Conservation (phyloP, 2,888 invertebrate genomes). For the Pristionchus fissidentatus region DNA sequence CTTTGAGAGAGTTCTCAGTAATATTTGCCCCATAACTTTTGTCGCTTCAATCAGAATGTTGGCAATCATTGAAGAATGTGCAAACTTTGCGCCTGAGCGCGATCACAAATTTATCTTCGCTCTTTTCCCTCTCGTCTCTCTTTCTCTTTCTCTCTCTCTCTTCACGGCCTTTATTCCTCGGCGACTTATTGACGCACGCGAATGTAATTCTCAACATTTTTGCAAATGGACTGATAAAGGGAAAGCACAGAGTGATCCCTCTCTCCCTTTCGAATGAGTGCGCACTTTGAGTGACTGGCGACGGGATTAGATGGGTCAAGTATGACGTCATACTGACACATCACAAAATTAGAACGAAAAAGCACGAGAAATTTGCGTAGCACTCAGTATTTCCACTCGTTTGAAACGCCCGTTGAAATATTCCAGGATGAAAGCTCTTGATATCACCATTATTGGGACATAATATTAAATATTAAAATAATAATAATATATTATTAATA, state of each 20-base stretch:
- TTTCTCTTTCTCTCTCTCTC: background rate
- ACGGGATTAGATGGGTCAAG: background rate
- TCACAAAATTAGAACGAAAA: background rate
- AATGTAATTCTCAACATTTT: constrained; percentile 4
- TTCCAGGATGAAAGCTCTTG: too few relatives aligned
- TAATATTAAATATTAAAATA: too few relatives aligned
- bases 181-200: constrained; percentile 1
- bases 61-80: background rate
- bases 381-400: too few relatives aligned
- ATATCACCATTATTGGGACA: too few relatives aligned
- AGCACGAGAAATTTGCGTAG: too few relatives aligned
- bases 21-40: background rate
- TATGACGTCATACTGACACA: background rate
- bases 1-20: background rate
- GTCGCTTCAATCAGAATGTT: background rate
- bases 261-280: too few relatives aligned
- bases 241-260: background rate
- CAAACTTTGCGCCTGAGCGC: background rate
- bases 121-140: background rate
- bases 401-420: too few relatives aligned
- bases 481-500: background rate
- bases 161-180: constrained; percentile 4
- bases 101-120: constrained; percentile 24
- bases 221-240: background rate
- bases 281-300: too few relatives aligned